phyloP scores from a whole-genome alignment of 2,113 vertebrate species.

The Gorsachius goisagi region DNA sequence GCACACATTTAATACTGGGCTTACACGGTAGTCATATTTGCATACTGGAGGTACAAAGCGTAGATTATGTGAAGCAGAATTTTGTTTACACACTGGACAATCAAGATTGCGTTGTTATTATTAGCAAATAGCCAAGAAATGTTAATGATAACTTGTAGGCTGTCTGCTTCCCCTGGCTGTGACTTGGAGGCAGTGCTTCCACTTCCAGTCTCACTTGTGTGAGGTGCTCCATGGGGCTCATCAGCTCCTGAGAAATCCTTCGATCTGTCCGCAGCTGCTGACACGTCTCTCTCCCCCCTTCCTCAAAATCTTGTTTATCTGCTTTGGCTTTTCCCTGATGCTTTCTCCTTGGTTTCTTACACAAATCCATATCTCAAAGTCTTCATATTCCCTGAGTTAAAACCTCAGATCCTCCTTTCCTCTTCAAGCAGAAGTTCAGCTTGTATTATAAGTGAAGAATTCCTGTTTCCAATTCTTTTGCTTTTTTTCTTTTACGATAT shows the following conservation, averaged over 20 bases:
- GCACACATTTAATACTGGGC: background rate
- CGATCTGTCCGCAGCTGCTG: background rate
- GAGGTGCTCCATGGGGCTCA: background rate
- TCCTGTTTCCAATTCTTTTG: background rate
- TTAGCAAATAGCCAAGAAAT: background rate
- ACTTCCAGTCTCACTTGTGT: background rate
- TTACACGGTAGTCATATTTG: background rate
- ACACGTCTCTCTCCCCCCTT: fast-evolving
- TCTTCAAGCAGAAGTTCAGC: background rate
- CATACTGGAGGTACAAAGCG: background rate
- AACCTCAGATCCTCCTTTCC: background rate
- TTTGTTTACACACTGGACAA: background rate
- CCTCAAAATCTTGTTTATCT: background rate
- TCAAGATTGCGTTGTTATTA: background rate
- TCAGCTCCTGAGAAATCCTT: background rate
- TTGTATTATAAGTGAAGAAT: background rate
- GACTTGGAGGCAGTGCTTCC: background rate
- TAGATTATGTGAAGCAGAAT: background rate
- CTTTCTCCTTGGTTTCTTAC: background rate
- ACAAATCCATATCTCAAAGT: background rate
- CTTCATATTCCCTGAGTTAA: background rate
- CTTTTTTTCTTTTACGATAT: background rate
- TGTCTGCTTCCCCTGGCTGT: background rate
- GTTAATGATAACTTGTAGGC: background rate
- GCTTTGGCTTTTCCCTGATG: background rate